Base-by-base conservation (phyloP, 2,888 invertebrate species). In the Drosophila mercatorum region DNA sequence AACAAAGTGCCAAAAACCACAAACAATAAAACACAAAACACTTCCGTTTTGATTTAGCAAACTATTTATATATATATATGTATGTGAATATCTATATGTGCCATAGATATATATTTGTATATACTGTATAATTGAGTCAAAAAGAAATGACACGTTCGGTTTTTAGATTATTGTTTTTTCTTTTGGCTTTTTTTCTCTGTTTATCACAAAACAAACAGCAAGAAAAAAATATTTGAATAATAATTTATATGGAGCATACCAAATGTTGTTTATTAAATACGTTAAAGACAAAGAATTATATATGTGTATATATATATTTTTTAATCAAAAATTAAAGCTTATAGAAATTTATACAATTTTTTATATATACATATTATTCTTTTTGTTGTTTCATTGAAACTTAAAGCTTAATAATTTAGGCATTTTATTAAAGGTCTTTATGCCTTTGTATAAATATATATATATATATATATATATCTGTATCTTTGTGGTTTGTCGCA, bases 31-130 rank as follows among this genome's bases (percentile, higher is more conserved):
- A 62, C 26, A 61, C 36, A 56, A 78, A 78, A 62, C 52, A 78
- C 78, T 76, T 78, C 76, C 76, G 78, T 59, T 78, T 59, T 43
- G 55, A 72, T 72, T 68, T 61, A 55, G 43, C 55, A 53, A 52
- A 52, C 26, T 41, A 51, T 6, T 41, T 12, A 36, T n/a, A 55
- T 22, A 36, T n/a, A 46, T 22, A 44, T 22, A 44, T 11, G 17
- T 43, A 22, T 7, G 28, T 28, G 28, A 28, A 28, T 28, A 28
- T 28, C 28, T 28, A 28, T 28, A 28, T 28, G 28, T 28, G 28
- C 28, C 28, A 28, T 5, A 28, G 28, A 51, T 44, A 51, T 34
- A 51, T 28, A 59, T 43, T 12, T 17, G 43, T 26, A 34, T 41
- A 44, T 11, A 41, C 26, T 5, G 63, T 31, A 52, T n/a, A 36